Evolutionary conservation across 2,888 invertebrate species (phyloP).

Genomic region (Phengaris alcon): DNA sequence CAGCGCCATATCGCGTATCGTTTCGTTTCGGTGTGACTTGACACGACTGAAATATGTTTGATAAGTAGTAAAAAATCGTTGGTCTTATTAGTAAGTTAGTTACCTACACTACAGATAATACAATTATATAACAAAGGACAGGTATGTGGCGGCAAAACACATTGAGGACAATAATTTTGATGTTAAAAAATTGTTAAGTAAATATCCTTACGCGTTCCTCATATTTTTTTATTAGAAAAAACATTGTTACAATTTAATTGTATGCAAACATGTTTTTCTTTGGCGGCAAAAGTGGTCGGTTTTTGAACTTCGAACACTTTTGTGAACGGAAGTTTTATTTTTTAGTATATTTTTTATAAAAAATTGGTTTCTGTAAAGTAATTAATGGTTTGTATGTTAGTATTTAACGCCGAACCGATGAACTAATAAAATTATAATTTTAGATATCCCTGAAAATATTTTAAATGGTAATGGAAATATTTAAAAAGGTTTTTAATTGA

Average conservation of each 20-base stretch:
- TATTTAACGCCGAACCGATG: not conserved
- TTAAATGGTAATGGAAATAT: not conserved
- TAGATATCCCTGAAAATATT: not conserved
- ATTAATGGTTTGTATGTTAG: not conserved
- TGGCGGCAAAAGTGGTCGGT: slow-evolving; percentile 22
- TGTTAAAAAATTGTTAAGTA: slow-evolving; percentile 21
- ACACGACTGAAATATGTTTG: not conserved
- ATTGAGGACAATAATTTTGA: slow-evolving; percentile 18
- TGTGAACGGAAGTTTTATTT: slow-evolving; percentile 2
- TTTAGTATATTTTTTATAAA: not conserved
- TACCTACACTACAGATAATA: not conserved
- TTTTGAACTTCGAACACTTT: slow-evolving; percentile 4
- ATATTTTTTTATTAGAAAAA: slow-evolving; percentile 11
- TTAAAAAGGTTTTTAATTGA: too few relatives aligned
- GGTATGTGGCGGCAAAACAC: slow-evolving; percentile 17
- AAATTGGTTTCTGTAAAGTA: slow-evolving; percentile 13
- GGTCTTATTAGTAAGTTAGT: not conserved
- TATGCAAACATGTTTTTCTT: slow-evolving; percentile 24
- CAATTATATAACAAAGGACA: slow-evolving; percentile 14
- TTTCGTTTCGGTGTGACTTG: too few relatives aligned
- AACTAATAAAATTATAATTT: not conserved
- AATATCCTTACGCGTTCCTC: not conserved
- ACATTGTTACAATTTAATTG: slow-evolving; percentile 24
- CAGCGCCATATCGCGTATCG: too few relatives aligned
- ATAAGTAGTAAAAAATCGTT: not conserved